Evolutionary conservation across 2,797 vertebrate genomes (phyloP).

Genomic region (Macrochelys suwanniensis): DNA sequence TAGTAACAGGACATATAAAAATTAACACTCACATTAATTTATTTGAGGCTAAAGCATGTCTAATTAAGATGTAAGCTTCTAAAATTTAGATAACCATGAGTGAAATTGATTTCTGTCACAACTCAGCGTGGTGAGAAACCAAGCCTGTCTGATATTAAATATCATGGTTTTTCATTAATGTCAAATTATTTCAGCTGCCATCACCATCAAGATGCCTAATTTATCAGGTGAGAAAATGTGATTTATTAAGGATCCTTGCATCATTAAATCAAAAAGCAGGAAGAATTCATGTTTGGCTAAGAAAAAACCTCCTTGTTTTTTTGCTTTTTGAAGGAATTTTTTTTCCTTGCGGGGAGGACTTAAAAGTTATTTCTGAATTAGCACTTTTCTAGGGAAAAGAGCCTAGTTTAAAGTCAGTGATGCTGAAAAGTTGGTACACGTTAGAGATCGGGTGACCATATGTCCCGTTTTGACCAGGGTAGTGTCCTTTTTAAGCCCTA

Average conservation of each 20-base stretch:
- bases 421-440: background rate
- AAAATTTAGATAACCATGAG: background rate
- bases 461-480: background rate
- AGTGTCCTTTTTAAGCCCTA: background rate
- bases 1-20: constrained; percentile 55
- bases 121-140: background rate
- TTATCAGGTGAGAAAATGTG: background rate
- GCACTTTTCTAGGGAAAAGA: background rate
- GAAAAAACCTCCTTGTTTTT: background rate
- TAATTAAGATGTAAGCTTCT: constrained; percentile 12
- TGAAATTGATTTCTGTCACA: background rate
- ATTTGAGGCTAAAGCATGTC: background rate
- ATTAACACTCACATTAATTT: constrained; percentile 13
- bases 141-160: background rate
- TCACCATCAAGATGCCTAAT: background rate
- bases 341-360: background rate
- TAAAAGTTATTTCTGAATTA: constrained; percentile 11
- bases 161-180: background rate
- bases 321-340: background rate
- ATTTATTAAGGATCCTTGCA: background rate
- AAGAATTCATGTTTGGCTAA: background rate
- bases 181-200: background rate
- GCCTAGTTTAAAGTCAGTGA: background rate
- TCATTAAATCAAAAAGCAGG: background rate
- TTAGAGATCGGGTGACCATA: background rate